Evolutionary conservation across 2,113 vertebrate species (phyloP).

Genomic region (Narcine bancroftii): DNA sequence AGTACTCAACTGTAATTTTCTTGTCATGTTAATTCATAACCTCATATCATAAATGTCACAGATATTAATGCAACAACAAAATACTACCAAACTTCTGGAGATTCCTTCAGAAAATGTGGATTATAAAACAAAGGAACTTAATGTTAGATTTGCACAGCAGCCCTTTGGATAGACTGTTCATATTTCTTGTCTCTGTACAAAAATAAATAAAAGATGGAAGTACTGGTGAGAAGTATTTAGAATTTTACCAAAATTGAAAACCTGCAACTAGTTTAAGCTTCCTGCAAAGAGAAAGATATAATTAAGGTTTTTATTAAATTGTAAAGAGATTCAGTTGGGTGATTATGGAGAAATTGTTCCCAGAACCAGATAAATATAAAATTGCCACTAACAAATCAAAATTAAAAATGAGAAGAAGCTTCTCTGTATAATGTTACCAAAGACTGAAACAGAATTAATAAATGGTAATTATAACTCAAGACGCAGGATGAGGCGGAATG

Average conservation of each 20-base stretch:
- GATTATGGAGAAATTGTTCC: not conserved
- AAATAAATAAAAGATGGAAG: not conserved
- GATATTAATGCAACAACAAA: no score
- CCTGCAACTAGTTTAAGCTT: not conserved
- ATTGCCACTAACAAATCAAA: not conserved
- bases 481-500: not conserved
- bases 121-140: not conserved
- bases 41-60: not conserved
- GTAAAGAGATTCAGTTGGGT: not conserved
- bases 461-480: not conserved
- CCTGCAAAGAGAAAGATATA: not conserved
- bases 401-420: not conserved
- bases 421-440: not conserved
- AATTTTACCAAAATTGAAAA: not conserved
- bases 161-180: not conserved
- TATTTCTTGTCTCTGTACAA: not conserved
- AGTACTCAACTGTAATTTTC: not conserved
- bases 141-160: not conserved
- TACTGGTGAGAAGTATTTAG: not conserved
- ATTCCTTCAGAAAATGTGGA: not conserved
- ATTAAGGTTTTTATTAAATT: not conserved
- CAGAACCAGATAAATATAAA: not conserved
- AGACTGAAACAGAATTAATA: not conserved
- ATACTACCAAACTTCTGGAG: not conserved
- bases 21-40: not conserved